These are phyloP conservation scores for Sciurus niger DNA, from an alignment of 2,113 vertebrate species.

Conservation along the genomic window DNA sequence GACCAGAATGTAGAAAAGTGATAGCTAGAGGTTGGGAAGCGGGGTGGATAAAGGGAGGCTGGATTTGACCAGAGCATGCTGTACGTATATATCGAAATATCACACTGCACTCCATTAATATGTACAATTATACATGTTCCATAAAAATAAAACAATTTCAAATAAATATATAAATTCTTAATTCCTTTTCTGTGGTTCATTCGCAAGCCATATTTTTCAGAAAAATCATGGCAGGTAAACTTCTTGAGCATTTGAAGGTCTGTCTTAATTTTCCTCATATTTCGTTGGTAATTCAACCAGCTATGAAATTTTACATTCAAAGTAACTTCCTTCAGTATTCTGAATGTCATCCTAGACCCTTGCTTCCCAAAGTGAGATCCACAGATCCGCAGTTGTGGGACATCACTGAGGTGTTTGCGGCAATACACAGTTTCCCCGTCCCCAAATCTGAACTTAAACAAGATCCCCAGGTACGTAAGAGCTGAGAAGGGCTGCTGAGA, in stretches of 20 bases:
- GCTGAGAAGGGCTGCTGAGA: rapidly evolving
- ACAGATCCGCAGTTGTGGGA: background rate
- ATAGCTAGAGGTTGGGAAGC: background rate
- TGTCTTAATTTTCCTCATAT: background rate
- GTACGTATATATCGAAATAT: background rate
- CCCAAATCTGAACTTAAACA: background rate
- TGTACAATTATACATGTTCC: background rate
- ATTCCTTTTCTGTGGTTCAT: background rate
- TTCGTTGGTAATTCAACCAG: constrained; percentile 9
- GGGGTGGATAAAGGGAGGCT: background rate
- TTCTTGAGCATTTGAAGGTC: background rate
- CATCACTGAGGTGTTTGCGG: background rate
- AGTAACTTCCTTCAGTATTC: constrained; percentile 1
- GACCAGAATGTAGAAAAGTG: background rate
- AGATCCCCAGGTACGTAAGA: background rate
- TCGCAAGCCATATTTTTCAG: background rate
- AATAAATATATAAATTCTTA: background rate
- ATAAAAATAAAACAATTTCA: too few relatives aligned
- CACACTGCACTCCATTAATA: background rate
- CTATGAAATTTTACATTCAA: constrained; percentile 9
- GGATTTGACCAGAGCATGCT: too few relatives aligned
- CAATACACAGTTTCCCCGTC: background rate
- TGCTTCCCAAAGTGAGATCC: background rate
- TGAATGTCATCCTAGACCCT: background rate
- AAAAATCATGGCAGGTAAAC: background rate